Percentiles rank a stretch among this genome's conserved stretches.
These are phyloP conservation scores for Pyrgilauda ruficollis DNA, from an alignment of 2,113 vertebrate genomes.

Conservation along the genomic window DNA sequence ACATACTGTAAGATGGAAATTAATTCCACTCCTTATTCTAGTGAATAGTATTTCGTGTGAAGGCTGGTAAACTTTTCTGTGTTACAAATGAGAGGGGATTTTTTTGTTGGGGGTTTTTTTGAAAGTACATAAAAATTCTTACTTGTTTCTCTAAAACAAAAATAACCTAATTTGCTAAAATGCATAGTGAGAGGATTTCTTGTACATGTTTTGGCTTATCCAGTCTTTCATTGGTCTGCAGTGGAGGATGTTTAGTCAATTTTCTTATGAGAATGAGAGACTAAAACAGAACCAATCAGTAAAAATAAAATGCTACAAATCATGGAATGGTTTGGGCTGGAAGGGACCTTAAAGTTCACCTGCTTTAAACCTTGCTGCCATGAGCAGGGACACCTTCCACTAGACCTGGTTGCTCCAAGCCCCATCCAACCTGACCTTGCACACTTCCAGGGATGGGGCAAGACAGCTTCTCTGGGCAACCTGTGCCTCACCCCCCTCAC, in stretches of 20 bases:
- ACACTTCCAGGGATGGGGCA: not conserved
- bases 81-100: not conserved
- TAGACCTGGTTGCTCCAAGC: not conserved
- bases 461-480: not conserved
- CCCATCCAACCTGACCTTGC: not conserved
- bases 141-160: not conserved
- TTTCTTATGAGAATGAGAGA: not conserved
- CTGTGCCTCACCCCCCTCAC: not conserved
- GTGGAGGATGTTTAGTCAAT: not conserved
- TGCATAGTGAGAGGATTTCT: rapidly evolving
- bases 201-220: not conserved
- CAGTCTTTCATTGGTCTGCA: not conserved
- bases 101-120: not conserved
- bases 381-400: not conserved
- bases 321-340: not conserved
- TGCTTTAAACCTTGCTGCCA: not conserved
- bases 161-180: not conserved
- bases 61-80: not conserved
- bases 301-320: not conserved
- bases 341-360: not conserved
- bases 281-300: not conserved
- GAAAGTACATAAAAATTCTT: not conserved
- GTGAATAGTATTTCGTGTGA: not conserved
- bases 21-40: not conserved
- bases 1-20: not conserved